A percentile compares a stretch with the other conserved stretches of the same genome.
These are phyloP conservation scores for Rhagonycha lutea DNA, from an alignment of 2,888 invertebrate species.

Conservation along the genomic window DNA sequence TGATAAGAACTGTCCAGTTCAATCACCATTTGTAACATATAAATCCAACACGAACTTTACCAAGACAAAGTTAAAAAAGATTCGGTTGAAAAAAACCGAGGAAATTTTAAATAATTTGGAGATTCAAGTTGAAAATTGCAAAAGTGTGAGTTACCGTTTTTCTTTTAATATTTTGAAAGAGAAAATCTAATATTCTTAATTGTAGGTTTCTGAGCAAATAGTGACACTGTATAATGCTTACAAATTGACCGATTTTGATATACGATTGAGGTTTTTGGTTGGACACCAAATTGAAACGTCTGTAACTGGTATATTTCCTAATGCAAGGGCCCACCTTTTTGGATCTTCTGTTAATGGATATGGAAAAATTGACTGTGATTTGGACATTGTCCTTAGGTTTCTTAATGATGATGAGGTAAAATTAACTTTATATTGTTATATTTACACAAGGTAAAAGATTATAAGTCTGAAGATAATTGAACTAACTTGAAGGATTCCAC, in stretches of 20 bases:
- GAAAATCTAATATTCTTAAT: conserved; percentile 5
- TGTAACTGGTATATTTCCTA: conserved; percentile 73
- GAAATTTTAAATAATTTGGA: conserved; percentile 19
- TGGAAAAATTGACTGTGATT: conserved; percentile 81
- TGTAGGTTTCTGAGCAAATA: conserved; percentile 70
- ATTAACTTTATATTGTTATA: no score
- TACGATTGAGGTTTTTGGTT: conserved; percentile 74
- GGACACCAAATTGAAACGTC: conserved; percentile 75
- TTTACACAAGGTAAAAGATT: no score
- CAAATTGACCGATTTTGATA: conserved; percentile 72
- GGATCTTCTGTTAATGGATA: conserved; percentile 91
- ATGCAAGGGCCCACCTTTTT: conserved; percentile 74
- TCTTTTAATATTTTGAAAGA: neutral
- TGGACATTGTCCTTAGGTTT: conserved; percentile 72
- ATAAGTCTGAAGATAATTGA: no score
- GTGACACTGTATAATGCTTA: conserved; percentile 63
- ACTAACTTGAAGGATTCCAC: no score
- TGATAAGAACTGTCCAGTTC: conserved; percentile 65
- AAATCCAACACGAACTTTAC: conserved; percentile 41
- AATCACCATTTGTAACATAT: conserved; percentile 77
- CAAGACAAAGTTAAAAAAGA: conserved; percentile 36
- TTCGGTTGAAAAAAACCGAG: neutral
- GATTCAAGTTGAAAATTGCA: conserved; percentile 48
- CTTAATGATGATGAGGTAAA: conserved; percentile 39
- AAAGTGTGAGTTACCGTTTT: neutral